Conservation (phyloP, 2,113 vertebrate genomes). For the Pteropus alecto region DNA sequence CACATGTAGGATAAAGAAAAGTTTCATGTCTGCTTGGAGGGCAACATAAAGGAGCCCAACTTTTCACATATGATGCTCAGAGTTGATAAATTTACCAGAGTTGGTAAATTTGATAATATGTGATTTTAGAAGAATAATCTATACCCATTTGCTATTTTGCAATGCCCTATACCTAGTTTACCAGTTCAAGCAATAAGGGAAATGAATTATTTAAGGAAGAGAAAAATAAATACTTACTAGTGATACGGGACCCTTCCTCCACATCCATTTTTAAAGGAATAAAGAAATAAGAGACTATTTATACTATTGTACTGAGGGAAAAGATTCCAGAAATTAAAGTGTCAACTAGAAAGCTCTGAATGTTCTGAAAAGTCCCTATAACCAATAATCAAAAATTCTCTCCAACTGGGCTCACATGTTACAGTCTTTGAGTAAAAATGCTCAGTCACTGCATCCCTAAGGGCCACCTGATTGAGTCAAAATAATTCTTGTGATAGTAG, state of each 20-base stretch:
- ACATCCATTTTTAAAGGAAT: conserved; percentile 17
- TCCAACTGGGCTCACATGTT: not conserved
- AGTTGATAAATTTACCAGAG: not conserved
- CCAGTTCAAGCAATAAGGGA: not conserved
- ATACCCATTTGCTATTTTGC: not conserved
- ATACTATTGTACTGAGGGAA: not conserved
- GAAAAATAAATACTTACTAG: not conserved
- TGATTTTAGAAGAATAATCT: not conserved
- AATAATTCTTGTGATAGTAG: not conserved
- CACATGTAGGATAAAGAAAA: not conserved
- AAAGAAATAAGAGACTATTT: not conserved
- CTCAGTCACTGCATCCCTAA: not conserved
- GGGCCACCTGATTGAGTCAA: not conserved
- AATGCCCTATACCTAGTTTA: not conserved
- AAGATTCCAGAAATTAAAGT: conserved; percentile 8
- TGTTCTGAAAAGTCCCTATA: not conserved
- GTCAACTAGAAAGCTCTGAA: not conserved
- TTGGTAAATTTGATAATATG: not conserved
- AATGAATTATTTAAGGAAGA: not conserved
- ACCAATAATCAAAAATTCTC: not conserved
- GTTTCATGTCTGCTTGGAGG: not conserved
- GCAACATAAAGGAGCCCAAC: not conserved
- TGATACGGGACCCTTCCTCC: not conserved
- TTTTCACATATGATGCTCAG: not conserved
- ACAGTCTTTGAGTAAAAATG: not conserved